These are phyloP conservation scores for Pseudomugil tenellus DNA, from an alignment of 2,797 vertebrate genomes.

Conservation along the genomic window DNA sequence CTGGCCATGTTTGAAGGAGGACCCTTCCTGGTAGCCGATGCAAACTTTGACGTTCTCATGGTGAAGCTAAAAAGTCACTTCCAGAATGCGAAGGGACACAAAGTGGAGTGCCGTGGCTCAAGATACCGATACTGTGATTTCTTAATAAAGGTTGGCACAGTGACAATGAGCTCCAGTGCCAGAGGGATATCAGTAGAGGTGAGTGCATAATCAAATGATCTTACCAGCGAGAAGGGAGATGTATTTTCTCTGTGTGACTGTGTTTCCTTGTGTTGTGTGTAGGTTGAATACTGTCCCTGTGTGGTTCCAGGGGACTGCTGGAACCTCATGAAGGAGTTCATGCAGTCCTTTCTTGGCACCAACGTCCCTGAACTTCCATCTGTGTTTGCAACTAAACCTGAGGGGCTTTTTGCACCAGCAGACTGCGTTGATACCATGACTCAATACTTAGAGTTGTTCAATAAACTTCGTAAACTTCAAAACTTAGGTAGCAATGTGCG, in stretches of 20 bases:
- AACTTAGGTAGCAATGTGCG: conserved; percentile 89
- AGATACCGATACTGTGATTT: conserved; percentile 97
- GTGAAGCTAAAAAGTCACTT: conserved; percentile 98
- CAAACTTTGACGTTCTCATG: conserved; percentile 97
- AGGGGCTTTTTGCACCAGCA: conserved; percentile 86
- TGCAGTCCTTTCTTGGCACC: conserved; percentile 92
- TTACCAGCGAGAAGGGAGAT: neutral
- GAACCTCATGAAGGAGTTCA: conserved; percentile 96
- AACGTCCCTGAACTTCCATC: conserved; percentile 88
- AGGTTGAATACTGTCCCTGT: conserved; percentile 98
- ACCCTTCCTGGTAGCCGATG: conserved; percentile 90
- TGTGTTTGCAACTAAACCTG: conserved; percentile 88
- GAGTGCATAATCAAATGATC: conserved; percentile 25
- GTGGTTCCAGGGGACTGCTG: conserved; percentile 95
- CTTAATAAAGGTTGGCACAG: conserved; percentile 93
- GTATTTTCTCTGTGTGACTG: neutral
- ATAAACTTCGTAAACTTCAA: conserved; percentile 96
- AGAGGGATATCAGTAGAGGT: conserved; percentile 97
- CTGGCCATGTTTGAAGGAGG: conserved; percentile 93
- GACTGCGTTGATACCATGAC: conserved; percentile 92
- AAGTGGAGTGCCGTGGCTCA: conserved; percentile 94
- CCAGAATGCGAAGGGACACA: conserved; percentile 97
- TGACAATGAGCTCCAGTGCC: conserved; percentile 94
- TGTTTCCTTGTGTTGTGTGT: conserved; percentile 26
- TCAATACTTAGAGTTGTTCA: conserved; percentile 97